Evolutionary conservation across 2,888 invertebrate species (phyloP).

Genomic region (Siphonodentalium dalli): DNA sequence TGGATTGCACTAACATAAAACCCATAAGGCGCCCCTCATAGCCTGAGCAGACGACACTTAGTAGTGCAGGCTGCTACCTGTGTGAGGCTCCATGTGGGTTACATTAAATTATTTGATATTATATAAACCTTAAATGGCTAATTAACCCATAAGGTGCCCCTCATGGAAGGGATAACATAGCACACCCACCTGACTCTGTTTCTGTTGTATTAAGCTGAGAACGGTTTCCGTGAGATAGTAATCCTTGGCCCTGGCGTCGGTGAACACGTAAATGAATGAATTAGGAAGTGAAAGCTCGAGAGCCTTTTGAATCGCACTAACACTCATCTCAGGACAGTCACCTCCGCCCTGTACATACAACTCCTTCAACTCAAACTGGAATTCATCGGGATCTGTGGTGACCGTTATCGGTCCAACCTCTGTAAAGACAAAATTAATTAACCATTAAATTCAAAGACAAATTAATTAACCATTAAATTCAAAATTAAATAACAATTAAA

Average conservation of each 20-base stretch:
- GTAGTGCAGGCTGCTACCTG: too few species aligned
- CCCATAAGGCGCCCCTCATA: conserved; percentile 80
- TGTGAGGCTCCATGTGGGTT: too few species aligned
- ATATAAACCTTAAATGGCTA: too few species aligned
- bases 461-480: too few species aligned
- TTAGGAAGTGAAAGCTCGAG: conserved; percentile 73
- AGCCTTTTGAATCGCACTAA: conserved; percentile 74
- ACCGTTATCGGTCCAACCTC: conserved; percentile 74
- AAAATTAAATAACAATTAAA: too few species aligned
- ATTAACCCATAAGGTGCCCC: too few species aligned
- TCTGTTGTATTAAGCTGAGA: conserved; percentile 75
- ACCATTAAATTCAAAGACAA: too few species aligned
- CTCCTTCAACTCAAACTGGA: conserved; percentile 70
- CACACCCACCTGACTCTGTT: conserved; percentile 78
- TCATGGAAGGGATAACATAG: too few species aligned
- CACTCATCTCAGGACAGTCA: conserved; percentile 78
- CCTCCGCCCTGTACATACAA: conserved; percentile 75
- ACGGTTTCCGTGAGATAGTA: conserved; percentile 72
- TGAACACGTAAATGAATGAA: conserved; percentile 79
- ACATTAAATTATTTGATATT: too few species aligned
- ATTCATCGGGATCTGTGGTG: conserved; percentile 72
- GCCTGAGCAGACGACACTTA: too few species aligned
- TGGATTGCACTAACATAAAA: conserved; percentile 75
- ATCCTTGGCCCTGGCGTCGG: conserved; percentile 78
- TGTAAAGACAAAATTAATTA: conserved; percentile 61